Evolutionary conservation across 2,113 vertebrate species (phyloP).

Genomic region (Megalops atlanticus): DNA sequence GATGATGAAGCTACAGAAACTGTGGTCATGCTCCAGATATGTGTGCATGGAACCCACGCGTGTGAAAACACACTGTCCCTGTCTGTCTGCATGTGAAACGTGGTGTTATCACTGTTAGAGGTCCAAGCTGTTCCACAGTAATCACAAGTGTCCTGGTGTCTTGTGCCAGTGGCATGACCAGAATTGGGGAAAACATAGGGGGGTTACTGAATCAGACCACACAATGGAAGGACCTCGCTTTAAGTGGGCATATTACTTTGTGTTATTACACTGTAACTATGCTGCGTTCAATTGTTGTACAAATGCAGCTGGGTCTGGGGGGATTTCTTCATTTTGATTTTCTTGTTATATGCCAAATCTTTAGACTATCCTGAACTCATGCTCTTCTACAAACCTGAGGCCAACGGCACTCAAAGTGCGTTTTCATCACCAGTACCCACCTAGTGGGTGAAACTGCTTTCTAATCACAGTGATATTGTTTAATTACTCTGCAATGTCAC

Average conservation of each 20-base stretch:
- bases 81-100: not conserved
- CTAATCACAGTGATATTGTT: not conserved
- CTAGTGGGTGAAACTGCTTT: too few relatives aligned
- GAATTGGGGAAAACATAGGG: not conserved
- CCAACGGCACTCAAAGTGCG: too few relatives aligned
- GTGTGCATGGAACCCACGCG: not conserved
- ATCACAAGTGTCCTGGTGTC: not conserved
- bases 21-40: not conserved
- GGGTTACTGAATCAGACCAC: not conserved
- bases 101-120: not conserved
- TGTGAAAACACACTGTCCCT: not conserved
- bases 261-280: not conserved
- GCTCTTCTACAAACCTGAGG: too few relatives aligned
- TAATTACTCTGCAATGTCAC: not conserved
- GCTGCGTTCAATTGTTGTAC: not conserved
- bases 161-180: conserved; percentile 1
- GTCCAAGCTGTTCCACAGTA: not conserved
- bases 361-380: too few relatives aligned
- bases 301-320: too few relatives aligned
- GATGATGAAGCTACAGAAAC: conserved; percentile 16
- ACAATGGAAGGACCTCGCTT: not conserved
- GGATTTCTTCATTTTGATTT: too few relatives aligned
- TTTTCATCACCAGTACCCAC: too few relatives aligned
- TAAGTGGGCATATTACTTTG: not conserved
- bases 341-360: too few relatives aligned